phyloP scores from a whole-genome alignment of 1,140 invertebrate genomes.

The Melipona quadrifasciata region DNA sequence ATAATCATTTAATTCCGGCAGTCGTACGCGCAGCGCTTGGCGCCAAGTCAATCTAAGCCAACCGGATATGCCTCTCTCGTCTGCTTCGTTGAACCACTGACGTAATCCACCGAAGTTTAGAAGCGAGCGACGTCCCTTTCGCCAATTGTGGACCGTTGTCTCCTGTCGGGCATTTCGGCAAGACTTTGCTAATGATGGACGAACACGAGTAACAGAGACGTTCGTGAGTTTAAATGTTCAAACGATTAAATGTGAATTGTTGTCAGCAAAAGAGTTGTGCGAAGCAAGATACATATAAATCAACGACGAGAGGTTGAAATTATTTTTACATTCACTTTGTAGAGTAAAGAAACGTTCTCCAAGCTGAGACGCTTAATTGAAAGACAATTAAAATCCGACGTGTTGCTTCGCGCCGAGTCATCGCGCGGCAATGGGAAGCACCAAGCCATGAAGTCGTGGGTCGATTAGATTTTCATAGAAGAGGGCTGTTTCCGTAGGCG shows the following conservation, averaged over 20 bases:
- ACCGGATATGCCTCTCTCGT: conserved; percentile 81
- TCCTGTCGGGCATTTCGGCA: not conserved
- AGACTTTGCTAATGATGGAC: not conserved
- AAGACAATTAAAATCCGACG: not conserved
- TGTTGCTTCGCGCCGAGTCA: not conserved
- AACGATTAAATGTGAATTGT: no score
- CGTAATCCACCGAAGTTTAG: conserved; percentile 71
- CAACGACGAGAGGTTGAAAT: not conserved
- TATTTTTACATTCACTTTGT: not conserved
- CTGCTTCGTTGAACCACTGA: conserved; percentile 71
- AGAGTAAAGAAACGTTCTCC: not conserved
- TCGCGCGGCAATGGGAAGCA: not conserved
- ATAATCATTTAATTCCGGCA: conserved; percentile 81
- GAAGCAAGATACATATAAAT: no score
- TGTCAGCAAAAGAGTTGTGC: no score
- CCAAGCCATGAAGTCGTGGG: conserved; percentile 27
- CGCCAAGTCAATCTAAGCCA: conserved; percentile 81
- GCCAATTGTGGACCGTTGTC: conserved; percentile 47
- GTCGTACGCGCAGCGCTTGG: conserved; percentile 78
- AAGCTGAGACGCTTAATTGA: no score
- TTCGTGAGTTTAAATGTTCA: not conserved
- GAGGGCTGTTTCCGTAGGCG: not conserved
- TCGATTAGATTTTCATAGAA: conserved; percentile 51
- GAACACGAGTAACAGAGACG: not conserved
- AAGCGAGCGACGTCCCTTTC: conserved; percentile 20